These are phyloP conservation scores for Sminthurides bifidus DNA, from an alignment of 1,140 invertebrate genomes.

Conservation along the genomic window DNA sequence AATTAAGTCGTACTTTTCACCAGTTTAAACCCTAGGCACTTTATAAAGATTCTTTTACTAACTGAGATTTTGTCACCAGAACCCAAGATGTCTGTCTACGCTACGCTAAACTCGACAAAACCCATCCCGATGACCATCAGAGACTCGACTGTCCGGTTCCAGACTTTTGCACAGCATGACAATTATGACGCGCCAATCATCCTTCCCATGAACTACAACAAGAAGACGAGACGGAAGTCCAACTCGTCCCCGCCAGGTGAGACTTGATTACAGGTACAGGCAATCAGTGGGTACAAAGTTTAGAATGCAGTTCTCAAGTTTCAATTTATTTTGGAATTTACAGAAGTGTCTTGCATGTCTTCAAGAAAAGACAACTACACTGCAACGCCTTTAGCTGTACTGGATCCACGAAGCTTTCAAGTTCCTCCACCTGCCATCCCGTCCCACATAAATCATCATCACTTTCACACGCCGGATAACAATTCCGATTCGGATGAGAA, in stretches of 20 bases:
- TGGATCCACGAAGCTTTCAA: not conserved
- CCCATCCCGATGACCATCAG: constrained; percentile 27
- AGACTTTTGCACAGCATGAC: constrained; percentile 24
- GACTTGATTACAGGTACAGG: constrained; percentile 11
- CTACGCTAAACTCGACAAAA: constrained; percentile 25
- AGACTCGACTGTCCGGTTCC: constrained; percentile 24
- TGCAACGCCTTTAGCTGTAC: not conserved
- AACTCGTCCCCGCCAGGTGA: constrained; percentile 6
- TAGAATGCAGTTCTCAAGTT: not conserved
- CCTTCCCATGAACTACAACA: not conserved
- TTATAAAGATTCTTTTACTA: not conserved
- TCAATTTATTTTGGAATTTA: not conserved
- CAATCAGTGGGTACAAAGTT: not conserved
- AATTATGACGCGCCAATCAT: constrained; percentile 23
- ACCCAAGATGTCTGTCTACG: constrained; percentile 25
- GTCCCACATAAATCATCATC: constrained; percentile 4
- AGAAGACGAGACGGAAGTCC: constrained; percentile 20
- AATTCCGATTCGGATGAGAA: constrained; percentile 24
- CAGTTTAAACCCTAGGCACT: not conserved
- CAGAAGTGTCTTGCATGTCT: constrained; percentile 9
- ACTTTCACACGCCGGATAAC: constrained; percentile 5
- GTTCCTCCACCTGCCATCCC: too few species aligned
- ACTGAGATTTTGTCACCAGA: not conserved
- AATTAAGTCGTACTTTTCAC: not conserved
- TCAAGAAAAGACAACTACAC: constrained; percentile 9